Evolutionary conservation across 2,888 invertebrate genomes (phyloP).

Genomic region (Pilophorus perplexus): DNA sequence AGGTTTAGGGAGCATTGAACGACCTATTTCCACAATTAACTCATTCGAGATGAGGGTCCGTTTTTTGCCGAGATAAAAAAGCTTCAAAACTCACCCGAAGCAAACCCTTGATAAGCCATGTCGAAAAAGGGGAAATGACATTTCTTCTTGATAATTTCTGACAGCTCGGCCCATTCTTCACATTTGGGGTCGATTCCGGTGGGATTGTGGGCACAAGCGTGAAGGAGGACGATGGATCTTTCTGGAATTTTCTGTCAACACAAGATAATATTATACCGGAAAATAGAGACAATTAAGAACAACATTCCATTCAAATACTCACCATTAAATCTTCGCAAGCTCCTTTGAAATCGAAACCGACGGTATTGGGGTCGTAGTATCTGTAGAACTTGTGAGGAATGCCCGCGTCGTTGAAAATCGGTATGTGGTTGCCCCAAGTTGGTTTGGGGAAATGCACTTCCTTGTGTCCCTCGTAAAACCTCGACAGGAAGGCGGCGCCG

Average conservation of each 20-base stretch:
- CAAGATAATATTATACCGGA: background rate
- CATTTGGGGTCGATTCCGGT: slow-evolving; percentile 89
- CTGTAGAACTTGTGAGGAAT: slow-evolving; percentile 83
- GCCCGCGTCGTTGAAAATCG: slow-evolving; percentile 86
- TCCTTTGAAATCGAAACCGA: slow-evolving; percentile 89
- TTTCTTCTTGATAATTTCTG: slow-evolving; percentile 72
- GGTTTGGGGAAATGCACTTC: slow-evolving; percentile 86
- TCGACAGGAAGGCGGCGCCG: slow-evolving; percentile 82
- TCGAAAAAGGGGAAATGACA: slow-evolving; percentile 92
- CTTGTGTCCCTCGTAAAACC: slow-evolving; percentile 76
- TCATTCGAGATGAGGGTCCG: too few relatives aligned
- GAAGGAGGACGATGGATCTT: slow-evolving; percentile 82
- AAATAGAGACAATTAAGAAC: background rate
- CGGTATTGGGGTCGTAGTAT: slow-evolving; percentile 90
- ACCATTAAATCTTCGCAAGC: slow-evolving; percentile 83
- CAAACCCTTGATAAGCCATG: slow-evolving; percentile 98
- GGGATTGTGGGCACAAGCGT: slow-evolving; percentile 98
- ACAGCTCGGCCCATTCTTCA: slow-evolving; percentile 88
- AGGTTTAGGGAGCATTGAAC: too few relatives aligned
- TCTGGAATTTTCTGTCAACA: slow-evolving; percentile 80
- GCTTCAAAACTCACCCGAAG: slow-evolving; percentile 68
- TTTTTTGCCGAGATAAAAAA: too few relatives aligned
- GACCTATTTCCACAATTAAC: too few relatives aligned
- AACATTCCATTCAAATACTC: slow-evolving; percentile 53
- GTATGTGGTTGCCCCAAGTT: slow-evolving; percentile 97